Evolutionary conservation across 2,888 invertebrate species (phyloP).

Genomic region (Polyploca ridens): DNA sequence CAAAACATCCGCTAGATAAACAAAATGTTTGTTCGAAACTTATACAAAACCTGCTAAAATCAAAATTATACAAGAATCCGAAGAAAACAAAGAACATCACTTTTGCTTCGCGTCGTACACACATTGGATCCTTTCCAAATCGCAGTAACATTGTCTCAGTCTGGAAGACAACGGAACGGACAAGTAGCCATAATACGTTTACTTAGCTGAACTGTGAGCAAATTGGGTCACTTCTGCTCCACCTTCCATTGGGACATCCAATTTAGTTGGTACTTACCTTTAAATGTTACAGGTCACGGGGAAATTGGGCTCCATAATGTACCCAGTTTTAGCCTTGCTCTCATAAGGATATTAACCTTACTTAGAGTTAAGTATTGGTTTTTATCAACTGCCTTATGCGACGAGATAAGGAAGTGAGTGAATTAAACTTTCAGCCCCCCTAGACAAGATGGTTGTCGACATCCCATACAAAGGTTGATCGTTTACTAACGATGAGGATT

Average conservation of each 20-base stretch:
- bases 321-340: neutral
- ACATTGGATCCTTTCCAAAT: neutral
- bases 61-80: no score
- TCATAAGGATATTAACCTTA: neutral
- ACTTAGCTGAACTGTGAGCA: constrained; percentile 20
- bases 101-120: neutral
- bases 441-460: no score
- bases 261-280: constrained; percentile 23
- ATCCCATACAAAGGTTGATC: no score
- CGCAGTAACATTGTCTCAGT: neutral
- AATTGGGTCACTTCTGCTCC: constrained; percentile 20
- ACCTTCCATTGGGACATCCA: constrained; percentile 11
- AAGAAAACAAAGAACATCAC: neutral
- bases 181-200: constrained; percentile 28
- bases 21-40: no score
- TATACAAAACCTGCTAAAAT: neutral
- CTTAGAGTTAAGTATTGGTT: neutral
- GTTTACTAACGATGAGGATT: no score
- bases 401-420: neutral
- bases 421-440: neutral
- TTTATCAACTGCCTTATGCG: neutral
- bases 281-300: neutral
- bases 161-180: constrained; percentile 8
- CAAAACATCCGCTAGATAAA: neutral
- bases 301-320: neutral